A percentile compares a stretch with the other conserved stretches of the same genome.
These are phyloP conservation scores for Protophormia terraenovae DNA, from an alignment of 2,888 invertebrate genomes.

Conservation along the genomic window DNA sequence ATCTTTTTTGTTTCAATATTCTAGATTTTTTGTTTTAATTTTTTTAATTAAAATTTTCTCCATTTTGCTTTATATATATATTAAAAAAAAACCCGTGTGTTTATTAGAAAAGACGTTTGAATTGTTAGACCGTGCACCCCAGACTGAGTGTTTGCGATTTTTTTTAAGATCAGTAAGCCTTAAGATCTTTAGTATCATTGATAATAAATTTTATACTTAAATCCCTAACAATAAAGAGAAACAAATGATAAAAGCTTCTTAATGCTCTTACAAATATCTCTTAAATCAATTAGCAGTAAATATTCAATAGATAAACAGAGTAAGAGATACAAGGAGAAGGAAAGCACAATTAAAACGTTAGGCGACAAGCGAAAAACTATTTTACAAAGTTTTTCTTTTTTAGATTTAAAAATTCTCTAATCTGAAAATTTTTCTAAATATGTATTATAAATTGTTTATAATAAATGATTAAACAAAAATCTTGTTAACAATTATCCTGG, in stretches of 20 bases:
- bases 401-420: too few relatives aligned
- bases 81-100: background rate
- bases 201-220: background rate
- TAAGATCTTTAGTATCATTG: constrained; percentile 31
- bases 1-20: background rate
- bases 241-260: constrained; percentile 20
- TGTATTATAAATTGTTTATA: too few relatives aligned
- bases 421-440: too few relatives aligned
- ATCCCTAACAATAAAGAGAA: background rate
- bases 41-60: constrained; percentile 1
- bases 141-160: constrained; percentile 45
- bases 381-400: too few relatives aligned
- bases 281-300: background rate
- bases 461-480: too few relatives aligned
- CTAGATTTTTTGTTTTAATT: background rate
- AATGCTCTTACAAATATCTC: background rate
- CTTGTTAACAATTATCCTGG: too few relatives aligned
- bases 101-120: background rate
- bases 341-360: background rate
- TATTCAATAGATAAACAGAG: background rate
- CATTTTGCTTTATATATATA: background rate
- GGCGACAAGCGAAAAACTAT: background rate
- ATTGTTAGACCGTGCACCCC: constrained; percentile 30
- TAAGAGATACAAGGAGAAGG: too few relatives aligned
- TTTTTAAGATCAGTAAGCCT: constrained; percentile 7